These are phyloP conservation scores for Cephus cinctus DNA, from an alignment of 1,140 invertebrate species.

Conservation along the genomic window DNA sequence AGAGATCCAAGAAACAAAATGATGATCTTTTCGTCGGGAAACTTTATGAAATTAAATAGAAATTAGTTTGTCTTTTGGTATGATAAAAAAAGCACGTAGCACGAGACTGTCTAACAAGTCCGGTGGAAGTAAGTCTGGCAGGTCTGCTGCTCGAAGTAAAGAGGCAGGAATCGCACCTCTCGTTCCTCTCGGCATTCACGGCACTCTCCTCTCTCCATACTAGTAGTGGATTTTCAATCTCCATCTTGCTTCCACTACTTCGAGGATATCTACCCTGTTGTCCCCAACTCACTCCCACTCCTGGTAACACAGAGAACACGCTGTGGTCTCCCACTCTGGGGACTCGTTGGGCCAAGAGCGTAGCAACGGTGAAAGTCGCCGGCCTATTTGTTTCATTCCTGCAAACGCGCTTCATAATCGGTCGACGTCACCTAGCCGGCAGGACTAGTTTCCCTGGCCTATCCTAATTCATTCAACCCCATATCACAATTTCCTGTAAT, in stretches of 20 bases:
- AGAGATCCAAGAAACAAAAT: too few relatives aligned
- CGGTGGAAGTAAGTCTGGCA: too few relatives aligned
- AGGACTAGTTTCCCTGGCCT: slow-evolving; percentile 6
- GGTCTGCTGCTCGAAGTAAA: too few relatives aligned
- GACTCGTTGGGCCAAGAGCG: slow-evolving; percentile 2
- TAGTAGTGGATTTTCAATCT: neutral
- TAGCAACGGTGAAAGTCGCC: slow-evolving; percentile 47
- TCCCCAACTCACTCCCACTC: too few relatives aligned
- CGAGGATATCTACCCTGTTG: neutral
- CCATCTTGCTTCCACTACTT: neutral
- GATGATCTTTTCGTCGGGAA: too few relatives aligned
- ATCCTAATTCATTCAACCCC: too few relatives aligned
- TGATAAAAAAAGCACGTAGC: too few relatives aligned
- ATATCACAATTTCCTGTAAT: too few relatives aligned
- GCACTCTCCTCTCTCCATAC: neutral
- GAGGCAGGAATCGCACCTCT: too few relatives aligned
- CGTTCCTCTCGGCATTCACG: neutral
- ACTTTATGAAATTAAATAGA: too few relatives aligned
- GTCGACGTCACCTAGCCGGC: slow-evolving; percentile 1
- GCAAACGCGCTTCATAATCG: slow-evolving; percentile 27
- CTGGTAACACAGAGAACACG: neutral
- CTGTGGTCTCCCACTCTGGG: neutral
- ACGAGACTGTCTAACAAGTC: too few relatives aligned
- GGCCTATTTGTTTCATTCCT: slow-evolving; percentile 50
- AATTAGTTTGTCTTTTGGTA: too few relatives aligned